A percentile compares a stretch with the other conserved stretches of the same genome.
Evolutionary conservation across 2,888 invertebrate species (phyloP).

Genomic region (Harpagoxenus sublaevis): DNA sequence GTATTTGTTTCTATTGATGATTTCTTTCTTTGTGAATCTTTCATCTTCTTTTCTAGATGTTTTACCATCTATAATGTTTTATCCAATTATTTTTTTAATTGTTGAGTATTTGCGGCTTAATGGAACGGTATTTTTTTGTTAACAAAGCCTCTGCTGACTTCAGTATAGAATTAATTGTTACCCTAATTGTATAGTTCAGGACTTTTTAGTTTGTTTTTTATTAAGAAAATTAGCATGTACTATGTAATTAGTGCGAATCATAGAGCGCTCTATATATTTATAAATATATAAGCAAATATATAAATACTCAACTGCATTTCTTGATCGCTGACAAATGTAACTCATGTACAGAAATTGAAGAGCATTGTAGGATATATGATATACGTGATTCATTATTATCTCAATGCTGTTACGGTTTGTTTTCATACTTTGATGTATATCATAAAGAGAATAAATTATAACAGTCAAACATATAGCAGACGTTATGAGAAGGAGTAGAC

Average conservation of each 20-base stretch:
- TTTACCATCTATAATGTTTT: background rate
- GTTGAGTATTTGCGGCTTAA: slow-evolving; percentile 39
- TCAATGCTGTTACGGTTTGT: background rate
- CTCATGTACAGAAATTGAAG: slow-evolving; percentile 22
- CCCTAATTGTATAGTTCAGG: no score
- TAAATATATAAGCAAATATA: background rate
- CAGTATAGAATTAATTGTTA: slow-evolving; percentile 8
- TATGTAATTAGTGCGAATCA: background rate
- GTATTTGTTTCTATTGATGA: slow-evolving; percentile 30
- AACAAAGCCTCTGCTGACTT: slow-evolving; percentile 18
- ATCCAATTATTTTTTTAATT: slow-evolving; percentile 23
- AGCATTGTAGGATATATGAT: background rate
- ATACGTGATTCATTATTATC: background rate
- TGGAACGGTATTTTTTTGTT: slow-evolving; percentile 41
- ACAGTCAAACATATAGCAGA: background rate
- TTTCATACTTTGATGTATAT: background rate
- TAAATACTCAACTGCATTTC: slow-evolving; percentile 24
- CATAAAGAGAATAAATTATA: background rate
- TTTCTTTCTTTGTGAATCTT: slow-evolving; percentile 33
- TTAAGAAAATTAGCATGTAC: background rate
- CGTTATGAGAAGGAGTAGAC: background rate
- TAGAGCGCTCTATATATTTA: background rate
- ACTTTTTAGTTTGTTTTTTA: background rate
- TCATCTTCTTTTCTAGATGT: slow-evolving; percentile 7
- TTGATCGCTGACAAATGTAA: slow-evolving; percentile 36